Percentiles rank a stretch among this genome's conserved stretches.
These are phyloP conservation scores for Oryzias melastigma DNA, from an alignment of 2,113 vertebrate species.

Conservation along the genomic window DNA sequence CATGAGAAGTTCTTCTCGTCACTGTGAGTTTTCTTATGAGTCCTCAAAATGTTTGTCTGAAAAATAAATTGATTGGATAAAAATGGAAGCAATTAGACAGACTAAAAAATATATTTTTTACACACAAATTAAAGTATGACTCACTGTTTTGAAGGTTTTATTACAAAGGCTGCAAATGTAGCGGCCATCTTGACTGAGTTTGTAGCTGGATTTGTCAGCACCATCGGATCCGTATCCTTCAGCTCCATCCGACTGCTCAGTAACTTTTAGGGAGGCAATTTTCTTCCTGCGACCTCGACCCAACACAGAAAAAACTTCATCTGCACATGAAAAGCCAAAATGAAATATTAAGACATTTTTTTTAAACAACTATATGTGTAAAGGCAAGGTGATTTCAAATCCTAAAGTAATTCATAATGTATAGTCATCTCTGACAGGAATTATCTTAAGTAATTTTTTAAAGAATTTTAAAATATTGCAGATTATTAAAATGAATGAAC, in stretches of 20 bases:
- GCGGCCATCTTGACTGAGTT: slow-evolving; percentile 87
- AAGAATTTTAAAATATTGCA: not conserved
- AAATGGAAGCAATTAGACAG: not conserved
- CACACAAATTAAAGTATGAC: slow-evolving; percentile 22
- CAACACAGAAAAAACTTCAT: slow-evolving; percentile 43
- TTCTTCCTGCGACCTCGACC: slow-evolving; percentile 68
- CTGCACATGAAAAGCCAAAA: slow-evolving; percentile 21
- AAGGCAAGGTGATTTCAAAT: not conserved
- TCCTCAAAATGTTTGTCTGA: slow-evolving; percentile 94
- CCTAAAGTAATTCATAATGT: not conserved
- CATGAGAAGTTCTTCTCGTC: slow-evolving; percentile 94
- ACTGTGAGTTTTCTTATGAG: slow-evolving; percentile 94
- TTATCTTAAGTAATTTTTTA: too few species aligned
- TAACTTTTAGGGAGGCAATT: slow-evolving; percentile 47
- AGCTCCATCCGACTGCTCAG: slow-evolving; percentile 35
- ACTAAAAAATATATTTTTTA: not conserved
- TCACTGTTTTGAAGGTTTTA: slow-evolving; percentile 97
- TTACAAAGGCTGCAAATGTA: slow-evolving; percentile 89
- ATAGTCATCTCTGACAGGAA: too few species aligned
- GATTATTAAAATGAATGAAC: not conserved
- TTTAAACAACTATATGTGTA: not conserved
- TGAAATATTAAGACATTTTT: not conserved
- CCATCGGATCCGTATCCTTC: slow-evolving; percentile 64
- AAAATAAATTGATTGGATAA: not conserved
- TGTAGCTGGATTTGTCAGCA: slow-evolving; percentile 74